Percentiles rank a stretch among this genome's conserved stretches.
Conservation (phyloP, 2,888 invertebrate species). For the Drosophila prostipennis region DNA sequence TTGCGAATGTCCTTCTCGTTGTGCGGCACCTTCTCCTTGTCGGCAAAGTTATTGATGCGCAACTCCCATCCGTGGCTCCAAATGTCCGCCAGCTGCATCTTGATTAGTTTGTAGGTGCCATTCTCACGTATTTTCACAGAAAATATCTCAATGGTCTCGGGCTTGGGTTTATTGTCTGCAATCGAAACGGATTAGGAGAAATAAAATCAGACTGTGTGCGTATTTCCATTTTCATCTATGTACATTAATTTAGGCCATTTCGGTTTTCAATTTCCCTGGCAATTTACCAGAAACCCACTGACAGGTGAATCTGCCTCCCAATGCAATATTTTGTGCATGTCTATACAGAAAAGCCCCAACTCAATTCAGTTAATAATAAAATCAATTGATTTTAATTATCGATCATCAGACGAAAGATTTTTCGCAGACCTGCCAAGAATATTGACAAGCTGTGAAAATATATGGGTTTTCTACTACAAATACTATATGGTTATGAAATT, state of each 20-base stretch:
- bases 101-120: slow-evolving; percentile 86
- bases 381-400: slow-evolving; percentile 47
- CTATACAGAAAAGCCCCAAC: background rate
- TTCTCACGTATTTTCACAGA: slow-evolving; percentile 85
- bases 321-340: background rate
- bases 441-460: background rate
- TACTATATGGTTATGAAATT: background rate
- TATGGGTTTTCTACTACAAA: too few relatives aligned
- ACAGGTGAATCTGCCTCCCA: slow-evolving; percentile 22
- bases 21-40: slow-evolving; percentile 89
- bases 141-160: slow-evolving; percentile 89
- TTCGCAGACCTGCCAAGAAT: background rate
- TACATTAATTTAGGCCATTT: slow-evolving; percentile 47
- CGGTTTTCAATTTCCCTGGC: background rate
- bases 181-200: slow-evolving; percentile 4
- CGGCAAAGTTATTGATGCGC: slow-evolving; percentile 90
- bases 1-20: slow-evolving; percentile 88
- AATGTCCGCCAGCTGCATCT: slow-evolving; percentile 87
- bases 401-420: slow-evolving; percentile 3
- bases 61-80: slow-evolving; percentile 89
- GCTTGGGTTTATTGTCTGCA: slow-evolving; percentile 90
- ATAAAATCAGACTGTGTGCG: slow-evolving; percentile 9
- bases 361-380: slow-evolving; percentile 27
- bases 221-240: slow-evolving; percentile 12
- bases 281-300: background rate